Conservation (phyloP, 2,113 vertebrate genomes). For the Sorex araneus region DNA sequence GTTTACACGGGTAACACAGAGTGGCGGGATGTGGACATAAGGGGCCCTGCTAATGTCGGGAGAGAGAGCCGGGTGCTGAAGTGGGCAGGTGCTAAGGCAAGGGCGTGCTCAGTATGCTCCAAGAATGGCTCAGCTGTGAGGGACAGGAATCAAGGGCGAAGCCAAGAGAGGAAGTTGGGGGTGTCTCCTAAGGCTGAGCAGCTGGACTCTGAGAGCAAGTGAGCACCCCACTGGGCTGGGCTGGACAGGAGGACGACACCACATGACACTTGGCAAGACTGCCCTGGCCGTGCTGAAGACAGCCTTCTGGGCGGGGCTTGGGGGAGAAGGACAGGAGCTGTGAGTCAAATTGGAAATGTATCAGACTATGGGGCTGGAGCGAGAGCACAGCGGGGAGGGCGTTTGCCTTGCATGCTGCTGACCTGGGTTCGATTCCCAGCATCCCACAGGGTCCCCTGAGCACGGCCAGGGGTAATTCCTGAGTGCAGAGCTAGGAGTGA, state of each 20-base stretch:
- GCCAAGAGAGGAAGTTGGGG: background rate
- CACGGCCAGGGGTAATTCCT: too few species aligned
- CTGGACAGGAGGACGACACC: background rate
- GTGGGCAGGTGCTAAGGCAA: background rate
- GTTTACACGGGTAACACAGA: background rate
- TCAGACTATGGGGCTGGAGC: too few species aligned
- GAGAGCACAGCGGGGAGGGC: too few species aligned
- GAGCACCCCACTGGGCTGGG: background rate
- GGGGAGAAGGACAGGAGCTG: constrained; percentile 9
- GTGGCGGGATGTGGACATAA: background rate
- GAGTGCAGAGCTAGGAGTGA: too few species aligned
- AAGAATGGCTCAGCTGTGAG: background rate
- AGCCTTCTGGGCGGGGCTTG: background rate
- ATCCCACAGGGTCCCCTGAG: too few species aligned
- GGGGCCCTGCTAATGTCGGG: background rate
- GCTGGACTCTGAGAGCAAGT: background rate
- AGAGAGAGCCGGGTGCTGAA: background rate
- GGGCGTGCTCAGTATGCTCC: background rate
- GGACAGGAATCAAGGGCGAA: background rate
- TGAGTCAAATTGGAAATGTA: too few species aligned
- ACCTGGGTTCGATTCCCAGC: too few species aligned
- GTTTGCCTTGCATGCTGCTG: too few species aligned
- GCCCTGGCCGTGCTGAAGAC: constrained; percentile 13
- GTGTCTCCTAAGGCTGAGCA: background rate
- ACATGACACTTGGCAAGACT: background rate